Evolutionary conservation across 2,888 invertebrate species (phyloP), one percentile per base, ranked within the genome.

Genomic region (Mimachlamys varia): DNA sequence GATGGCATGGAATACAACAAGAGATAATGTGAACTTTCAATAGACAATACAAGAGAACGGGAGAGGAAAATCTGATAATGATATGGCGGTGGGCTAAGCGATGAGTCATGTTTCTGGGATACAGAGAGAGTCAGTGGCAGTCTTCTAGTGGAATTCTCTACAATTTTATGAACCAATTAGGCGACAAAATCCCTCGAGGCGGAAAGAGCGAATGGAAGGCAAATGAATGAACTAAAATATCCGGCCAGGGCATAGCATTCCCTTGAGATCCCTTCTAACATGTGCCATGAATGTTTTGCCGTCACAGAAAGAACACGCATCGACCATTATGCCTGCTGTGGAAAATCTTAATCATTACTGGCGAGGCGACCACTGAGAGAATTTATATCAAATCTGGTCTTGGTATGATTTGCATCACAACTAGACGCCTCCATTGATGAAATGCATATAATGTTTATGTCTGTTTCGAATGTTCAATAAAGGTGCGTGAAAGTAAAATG

Each of bases 201-300:
- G 76, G 76, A 76, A 76, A 33, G 27, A 76, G 76, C 19, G 76
- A 76, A 76, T 76, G 33, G 76, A 76, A 76, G 22, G 76, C 76
- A 76, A 76, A 76, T 76, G 76, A 76, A 76, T 33, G 76, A 76
- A 76, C 76, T 22, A 15, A 33, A 76, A 76, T 76, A 76, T 76
- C 76, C 33, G 76, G 33, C 33, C 76, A 76, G 33, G 76, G 76
- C 76, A 76, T 15, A 76, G 76, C 27, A 76, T 12, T 76, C 76
- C 76, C 76, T 33, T 4, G 76, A 76, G 76, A 76, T 12, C 12
- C 76, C 33, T 27, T 76, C 27, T 76, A 76, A 76, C 76, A 76
- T 76, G 76, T 76, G 76, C 76, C 76, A 76, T 33, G 76, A 76
- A 76, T 76, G 33, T 76, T 76, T 76, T 76, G 76, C 27, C 76